Percentiles rank a stretch among this genome's conserved stretches.
Evolutionary conservation across 2,797 vertebrate species (phyloP).

Genomic region (Mormyrus hasselquistii): DNA sequence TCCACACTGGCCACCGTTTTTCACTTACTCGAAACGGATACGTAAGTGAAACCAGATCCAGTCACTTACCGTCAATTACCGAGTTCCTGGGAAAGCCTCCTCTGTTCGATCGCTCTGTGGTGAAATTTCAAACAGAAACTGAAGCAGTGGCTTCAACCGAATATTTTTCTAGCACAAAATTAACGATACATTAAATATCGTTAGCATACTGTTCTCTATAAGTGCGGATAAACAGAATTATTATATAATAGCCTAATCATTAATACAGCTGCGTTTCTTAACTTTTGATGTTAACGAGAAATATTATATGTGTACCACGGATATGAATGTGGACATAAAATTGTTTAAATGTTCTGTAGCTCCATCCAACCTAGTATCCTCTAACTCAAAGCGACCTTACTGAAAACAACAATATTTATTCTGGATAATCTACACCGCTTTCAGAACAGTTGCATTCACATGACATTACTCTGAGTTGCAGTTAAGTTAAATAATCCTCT

Average conservation of each 20-base stretch:
- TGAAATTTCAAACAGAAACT: background rate
- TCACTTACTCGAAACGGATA: background rate
- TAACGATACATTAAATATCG: background rate
- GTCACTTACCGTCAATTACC: constrained; percentile 44
- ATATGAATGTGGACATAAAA: background rate
- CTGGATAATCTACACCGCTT: background rate
- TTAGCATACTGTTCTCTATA: background rate
- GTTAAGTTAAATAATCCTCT: background rate
- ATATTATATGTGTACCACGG: background rate
- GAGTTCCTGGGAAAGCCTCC: constrained; percentile 50
- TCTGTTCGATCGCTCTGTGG: constrained; percentile 53
- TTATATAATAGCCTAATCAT: background rate
- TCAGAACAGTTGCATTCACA: background rate
- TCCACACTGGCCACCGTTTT: background rate
- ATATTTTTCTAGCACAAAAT: background rate
- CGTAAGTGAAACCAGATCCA: background rate
- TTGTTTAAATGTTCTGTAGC: background rate
- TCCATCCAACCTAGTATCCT: background rate
- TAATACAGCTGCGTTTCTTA: background rate
- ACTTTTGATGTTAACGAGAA: background rate
- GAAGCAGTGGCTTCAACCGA: background rate
- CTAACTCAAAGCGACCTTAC: background rate
- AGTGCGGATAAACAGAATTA: background rate
- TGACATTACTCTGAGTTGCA: background rate
- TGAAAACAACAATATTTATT: background rate